Evolutionary conservation across 2,797 vertebrate species (phyloP), one percentile per base, ranked within the genome.

Genomic region (Sebastes paucispinis): DNA sequence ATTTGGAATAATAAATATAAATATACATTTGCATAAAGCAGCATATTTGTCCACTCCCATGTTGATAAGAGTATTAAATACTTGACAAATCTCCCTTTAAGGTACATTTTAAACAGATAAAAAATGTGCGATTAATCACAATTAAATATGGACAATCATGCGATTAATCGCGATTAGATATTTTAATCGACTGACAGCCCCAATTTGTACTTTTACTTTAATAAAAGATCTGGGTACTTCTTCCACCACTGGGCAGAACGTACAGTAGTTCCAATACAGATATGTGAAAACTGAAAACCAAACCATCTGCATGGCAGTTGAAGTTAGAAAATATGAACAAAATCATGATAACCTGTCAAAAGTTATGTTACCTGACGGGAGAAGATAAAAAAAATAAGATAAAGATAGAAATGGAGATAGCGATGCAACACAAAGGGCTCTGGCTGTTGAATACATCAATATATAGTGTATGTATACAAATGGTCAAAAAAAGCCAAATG

Each of bases 401-500:
- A 47, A 64, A 69, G 20, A 64, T 66, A 71, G 64, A 87, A 66
- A 82, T 74, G 69, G 68, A 79, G 65, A 74, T 69, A 25, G 66
- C 70, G 55, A 71, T 75, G 22, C n/a, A 75, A 63, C 29, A 84
- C 50, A 83, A 69, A 62, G 50, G 24, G 5, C 2, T 74, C 6
- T 50, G 52, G 24, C 55, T 55, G 16, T 65, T 72, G 58, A 77
- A 69, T 63, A 57, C 14, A 71, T 60, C 47, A 43, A 50, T 68
- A 68, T 62, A 58, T 5, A 62, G 43, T 8, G 9, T 20, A 27
- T 62, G 29, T 50, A 65, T 47, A 76, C 24, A 27, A 81, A 83
- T 34, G 69, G 71, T 82, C 27, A 73, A 65, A 76, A 77, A 77
- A 79, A 70, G 20, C 77, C 65, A 75, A 59, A 69, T 87, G 59